Percentiles rank a stretch among this genome's conserved stretches.
Conservation (phyloP, 2,113 vertebrate genomes). For the Dicentrarchus labrax region DNA sequence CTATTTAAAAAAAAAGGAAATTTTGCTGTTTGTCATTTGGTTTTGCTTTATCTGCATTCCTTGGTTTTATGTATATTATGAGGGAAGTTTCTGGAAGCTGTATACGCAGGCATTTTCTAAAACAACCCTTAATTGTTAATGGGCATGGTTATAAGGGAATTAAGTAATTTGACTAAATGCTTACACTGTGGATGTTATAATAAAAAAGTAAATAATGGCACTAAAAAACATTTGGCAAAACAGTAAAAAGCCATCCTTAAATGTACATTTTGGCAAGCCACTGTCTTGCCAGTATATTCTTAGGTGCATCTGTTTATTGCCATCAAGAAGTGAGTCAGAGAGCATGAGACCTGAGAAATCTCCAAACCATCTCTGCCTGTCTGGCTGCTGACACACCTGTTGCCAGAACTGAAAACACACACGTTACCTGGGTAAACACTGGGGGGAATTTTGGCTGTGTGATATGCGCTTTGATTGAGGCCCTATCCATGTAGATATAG, state of each 20-base stretch:
- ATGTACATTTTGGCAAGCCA: conserved; percentile 1
- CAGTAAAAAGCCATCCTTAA: conserved; percentile 2
- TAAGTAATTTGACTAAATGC: neutral
- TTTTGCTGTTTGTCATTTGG: neutral
- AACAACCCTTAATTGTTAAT: conserved; percentile 1
- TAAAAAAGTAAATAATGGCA: neutral
- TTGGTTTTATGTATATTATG: neutral
- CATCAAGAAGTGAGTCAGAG: conserved; percentile 33
- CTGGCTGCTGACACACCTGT: conserved; percentile 5
- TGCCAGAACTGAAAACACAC: conserved; percentile 9
- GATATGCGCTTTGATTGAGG: neutral
- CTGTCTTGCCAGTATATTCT: conserved; percentile 22
- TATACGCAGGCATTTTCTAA: neutral
- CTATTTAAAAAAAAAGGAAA: neutral
- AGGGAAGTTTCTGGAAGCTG: conserved; percentile 4
- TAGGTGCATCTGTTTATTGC: conserved; percentile 40
- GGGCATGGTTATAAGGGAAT: neutral
- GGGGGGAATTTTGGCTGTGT: neutral
- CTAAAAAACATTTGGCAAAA: conserved; percentile 9
- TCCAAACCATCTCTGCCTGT: conserved; percentile 9
- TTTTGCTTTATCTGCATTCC: conserved; percentile 1
- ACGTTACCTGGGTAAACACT: conserved; percentile 23
- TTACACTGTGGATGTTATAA: neutral
- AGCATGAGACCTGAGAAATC: conserved; percentile 27
- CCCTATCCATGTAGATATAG: neutral